These are phyloP conservation scores for Misgurnus mizolepis DNA, from an alignment of 2,113 vertebrate species.

Conservation along the genomic window DNA sequence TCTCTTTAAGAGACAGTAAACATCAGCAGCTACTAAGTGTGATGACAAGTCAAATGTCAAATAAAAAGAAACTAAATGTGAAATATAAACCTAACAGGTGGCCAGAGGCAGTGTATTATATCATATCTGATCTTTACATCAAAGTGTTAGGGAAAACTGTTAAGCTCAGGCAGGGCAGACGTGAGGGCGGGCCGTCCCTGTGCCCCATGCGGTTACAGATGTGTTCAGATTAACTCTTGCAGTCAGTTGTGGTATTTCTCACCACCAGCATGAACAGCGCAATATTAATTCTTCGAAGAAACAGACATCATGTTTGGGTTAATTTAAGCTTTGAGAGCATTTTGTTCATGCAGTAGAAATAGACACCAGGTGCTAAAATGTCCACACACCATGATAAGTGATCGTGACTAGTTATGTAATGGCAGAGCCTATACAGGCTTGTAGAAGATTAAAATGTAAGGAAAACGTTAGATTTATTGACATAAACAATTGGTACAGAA, in stretches of 20 bases:
- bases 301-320: conserved; percentile 19
- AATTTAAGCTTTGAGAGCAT: conserved; percentile 46
- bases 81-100: not conserved
- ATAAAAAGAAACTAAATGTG: not conserved
- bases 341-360: not conserved
- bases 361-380: conserved; percentile 7
- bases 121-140: conserved; percentile 7
- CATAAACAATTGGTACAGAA: not conserved
- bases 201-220: not conserved
- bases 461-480: not conserved
- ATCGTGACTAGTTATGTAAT: conserved; percentile 31
- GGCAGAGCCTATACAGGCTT: conserved; percentile 32
- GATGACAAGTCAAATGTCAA: not conserved
- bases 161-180: not conserved
- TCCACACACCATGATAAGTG: conserved; percentile 16
- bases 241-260: conserved; percentile 55
- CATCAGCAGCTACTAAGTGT: no score
- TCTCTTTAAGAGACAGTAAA: not conserved
- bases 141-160: not conserved
- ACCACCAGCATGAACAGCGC: conserved; percentile 46
- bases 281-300: conserved; percentile 53
- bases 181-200: not conserved
- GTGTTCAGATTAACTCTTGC: conserved; percentile 49
- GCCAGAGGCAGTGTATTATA: not conserved
- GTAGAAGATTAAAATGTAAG: conserved; percentile 28